These are phyloP conservation scores for Oncorhynchus tshawytscha DNA, from an alignment of 2,113 vertebrate species.

Conservation along the genomic window DNA sequence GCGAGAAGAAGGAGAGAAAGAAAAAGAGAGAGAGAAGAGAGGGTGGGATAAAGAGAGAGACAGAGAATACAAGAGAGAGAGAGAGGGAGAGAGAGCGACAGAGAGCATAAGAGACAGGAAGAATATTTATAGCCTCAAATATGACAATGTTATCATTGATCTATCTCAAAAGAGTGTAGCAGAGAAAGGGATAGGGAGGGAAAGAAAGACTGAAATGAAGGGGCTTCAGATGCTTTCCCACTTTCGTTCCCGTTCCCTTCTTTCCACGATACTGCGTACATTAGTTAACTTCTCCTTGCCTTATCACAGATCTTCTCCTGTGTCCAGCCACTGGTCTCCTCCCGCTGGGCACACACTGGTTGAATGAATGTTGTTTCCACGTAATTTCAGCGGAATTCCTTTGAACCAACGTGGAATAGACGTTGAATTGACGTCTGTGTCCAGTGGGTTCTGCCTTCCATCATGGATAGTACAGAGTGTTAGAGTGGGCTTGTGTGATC, in stretches of 20 bases:
- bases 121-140: slow-evolving; percentile 37
- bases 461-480: no score
- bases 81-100: slow-evolving; percentile 7
- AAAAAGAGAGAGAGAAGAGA: slow-evolving; percentile 14
- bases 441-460: background rate
- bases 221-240: background rate
- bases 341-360: no score
- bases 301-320: background rate
- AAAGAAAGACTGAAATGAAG: background rate
- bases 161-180: slow-evolving; percentile 5
- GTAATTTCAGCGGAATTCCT: no score
- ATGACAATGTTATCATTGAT: slow-evolving; percentile 31
- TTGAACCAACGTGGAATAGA: no score
- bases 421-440: no score
- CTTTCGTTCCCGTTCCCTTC: background rate
- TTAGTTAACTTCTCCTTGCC: background rate
- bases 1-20: slow-evolving; percentile 18
- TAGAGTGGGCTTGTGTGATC: slow-evolving; percentile 1
- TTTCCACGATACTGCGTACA: slow-evolving; percentile 1
- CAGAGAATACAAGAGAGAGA: background rate
- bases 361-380: no score
- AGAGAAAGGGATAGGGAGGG: slow-evolving; percentile 4
- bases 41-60: background rate
- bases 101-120: slow-evolving; percentile 8
- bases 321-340: background rate